phyloP scores from a whole-genome alignment of 2,888 invertebrate genomes.

The Tachina lurida region DNA sequence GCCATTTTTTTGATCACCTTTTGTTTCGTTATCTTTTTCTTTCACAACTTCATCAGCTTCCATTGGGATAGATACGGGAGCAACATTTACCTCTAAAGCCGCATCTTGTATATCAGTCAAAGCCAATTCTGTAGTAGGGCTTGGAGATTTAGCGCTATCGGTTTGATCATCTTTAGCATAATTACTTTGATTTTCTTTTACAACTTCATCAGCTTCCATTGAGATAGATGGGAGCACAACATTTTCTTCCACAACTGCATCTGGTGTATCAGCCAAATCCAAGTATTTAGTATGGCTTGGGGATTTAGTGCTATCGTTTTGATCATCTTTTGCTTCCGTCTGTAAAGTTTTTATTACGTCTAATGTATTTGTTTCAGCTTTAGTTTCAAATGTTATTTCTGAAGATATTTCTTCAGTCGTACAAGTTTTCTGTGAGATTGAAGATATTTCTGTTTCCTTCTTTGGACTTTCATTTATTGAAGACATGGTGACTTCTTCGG shows the following conservation, averaged over 20 bases:
- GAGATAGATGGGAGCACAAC: too few relatives aligned
- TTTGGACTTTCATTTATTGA: neutral
- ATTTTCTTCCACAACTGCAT: too few relatives aligned
- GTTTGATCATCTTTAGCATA: neutral
- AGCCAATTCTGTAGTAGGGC: neutral
- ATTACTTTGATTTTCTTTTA: slow-evolving; percentile 10
- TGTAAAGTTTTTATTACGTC: neutral
- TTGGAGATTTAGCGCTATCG: neutral
- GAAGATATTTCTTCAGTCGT: neutral
- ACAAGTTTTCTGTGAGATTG: neutral
- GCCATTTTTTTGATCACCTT: neutral
- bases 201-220: neutral
- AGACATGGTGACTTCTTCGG: neutral
- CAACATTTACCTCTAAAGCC: too few relatives aligned
- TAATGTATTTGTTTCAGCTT: neutral
- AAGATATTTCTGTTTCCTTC: neutral
- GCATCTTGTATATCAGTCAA: too few relatives aligned
- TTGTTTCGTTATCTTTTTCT: neutral
- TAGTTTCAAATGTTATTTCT: neutral
- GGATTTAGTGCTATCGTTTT: too few relatives aligned
- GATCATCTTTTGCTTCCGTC: neutral
- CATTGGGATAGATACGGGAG: too few relatives aligned
- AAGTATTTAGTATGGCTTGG: neutral
- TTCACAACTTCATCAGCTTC: neutral
- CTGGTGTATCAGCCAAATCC: too few relatives aligned